Percentiles rank a stretch among this genome's conserved stretches.
phyloP scores from a whole-genome alignment of 2,113 vertebrate species.

The Tylochromis polylepis region DNA sequence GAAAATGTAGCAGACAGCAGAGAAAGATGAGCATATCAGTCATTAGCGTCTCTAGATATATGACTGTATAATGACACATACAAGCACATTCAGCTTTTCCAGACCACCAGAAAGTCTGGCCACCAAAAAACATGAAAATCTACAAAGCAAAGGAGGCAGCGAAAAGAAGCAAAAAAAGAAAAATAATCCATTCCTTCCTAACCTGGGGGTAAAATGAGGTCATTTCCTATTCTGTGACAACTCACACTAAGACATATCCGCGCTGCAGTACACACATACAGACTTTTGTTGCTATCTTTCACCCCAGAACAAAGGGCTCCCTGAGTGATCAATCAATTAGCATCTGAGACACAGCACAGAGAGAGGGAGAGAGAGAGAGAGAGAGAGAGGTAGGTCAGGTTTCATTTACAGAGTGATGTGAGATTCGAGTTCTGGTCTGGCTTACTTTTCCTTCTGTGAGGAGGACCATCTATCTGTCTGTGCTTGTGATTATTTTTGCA shows the following conservation, averaged over 20 bases:
- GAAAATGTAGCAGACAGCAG: background rate
- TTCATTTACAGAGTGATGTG: constrained; percentile 52
- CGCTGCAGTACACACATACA: constrained; percentile 20
- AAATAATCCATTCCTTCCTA: constrained; percentile 68
- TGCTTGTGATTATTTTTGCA: constrained; percentile 43
- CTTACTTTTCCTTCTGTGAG: constrained; percentile 21
- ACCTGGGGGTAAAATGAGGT: constrained; percentile 71
- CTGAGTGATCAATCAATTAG: constrained; percentile 64
- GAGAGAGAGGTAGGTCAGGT: constrained; percentile 36
- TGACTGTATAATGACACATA: background rate
- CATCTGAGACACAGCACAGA: constrained; percentile 40
- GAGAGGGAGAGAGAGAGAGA: background rate
- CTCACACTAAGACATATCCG: constrained; percentile 45
- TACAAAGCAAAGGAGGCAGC: constrained; percentile 20
- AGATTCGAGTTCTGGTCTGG: constrained; percentile 41
- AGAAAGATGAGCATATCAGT: background rate
- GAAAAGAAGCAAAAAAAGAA: constrained; percentile 27
- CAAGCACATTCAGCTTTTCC: constrained; percentile 10
- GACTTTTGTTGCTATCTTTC: constrained; percentile 54
- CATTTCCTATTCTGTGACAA: constrained; percentile 74
- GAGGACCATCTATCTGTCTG: constrained; percentile 39
- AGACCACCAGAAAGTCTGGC: background rate
- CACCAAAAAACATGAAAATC: background rate
- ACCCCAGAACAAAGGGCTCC: constrained; percentile 59
- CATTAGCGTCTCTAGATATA: background rate